Conservation (phyloP, 1,140 invertebrate genomes). For the Plodia interpunctella region DNA sequence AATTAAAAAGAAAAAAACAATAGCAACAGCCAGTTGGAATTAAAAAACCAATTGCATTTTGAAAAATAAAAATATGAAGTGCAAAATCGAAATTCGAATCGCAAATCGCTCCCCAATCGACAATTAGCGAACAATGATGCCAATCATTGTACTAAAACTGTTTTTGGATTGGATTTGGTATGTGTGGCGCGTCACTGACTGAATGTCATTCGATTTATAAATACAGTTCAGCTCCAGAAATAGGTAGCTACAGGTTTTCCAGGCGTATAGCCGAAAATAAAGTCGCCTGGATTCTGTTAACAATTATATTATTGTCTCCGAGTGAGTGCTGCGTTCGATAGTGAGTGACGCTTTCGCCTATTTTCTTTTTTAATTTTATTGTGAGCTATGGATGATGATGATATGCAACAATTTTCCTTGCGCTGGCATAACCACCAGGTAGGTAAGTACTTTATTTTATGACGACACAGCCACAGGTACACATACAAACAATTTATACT, state of each 20-base stretch:
- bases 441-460: constrained; percentile 64
- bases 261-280: constrained; percentile 77
- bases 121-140: constrained; percentile 68
- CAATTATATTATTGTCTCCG: constrained; percentile 68
- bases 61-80: background rate
- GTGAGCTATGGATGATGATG: constrained; percentile 73
- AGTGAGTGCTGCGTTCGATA: constrained; percentile 33
- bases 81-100: background rate
- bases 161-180: constrained; percentile 76
- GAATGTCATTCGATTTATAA: constrained; percentile 78
- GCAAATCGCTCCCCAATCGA: constrained; percentile 6
- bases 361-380: constrained; percentile 38
- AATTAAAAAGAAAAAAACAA: background rate
- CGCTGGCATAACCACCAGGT: constrained; percentile 90
- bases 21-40: background rate
- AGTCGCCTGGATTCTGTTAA: constrained; percentile 76
- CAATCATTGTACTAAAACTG: constrained; percentile 72
- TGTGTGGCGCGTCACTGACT: constrained; percentile 67
- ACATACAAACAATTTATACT: constrained; percentile 16
- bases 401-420: constrained; percentile 86
- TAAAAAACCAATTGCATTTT: background rate
- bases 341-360: constrained; percentile 37
- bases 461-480: constrained; percentile 28
- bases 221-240: constrained; percentile 77
- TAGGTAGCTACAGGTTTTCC: constrained; percentile 78